phyloP scores from a whole-genome alignment of 23 tunicate genomes.

The Phallusia fumigata region DNA sequence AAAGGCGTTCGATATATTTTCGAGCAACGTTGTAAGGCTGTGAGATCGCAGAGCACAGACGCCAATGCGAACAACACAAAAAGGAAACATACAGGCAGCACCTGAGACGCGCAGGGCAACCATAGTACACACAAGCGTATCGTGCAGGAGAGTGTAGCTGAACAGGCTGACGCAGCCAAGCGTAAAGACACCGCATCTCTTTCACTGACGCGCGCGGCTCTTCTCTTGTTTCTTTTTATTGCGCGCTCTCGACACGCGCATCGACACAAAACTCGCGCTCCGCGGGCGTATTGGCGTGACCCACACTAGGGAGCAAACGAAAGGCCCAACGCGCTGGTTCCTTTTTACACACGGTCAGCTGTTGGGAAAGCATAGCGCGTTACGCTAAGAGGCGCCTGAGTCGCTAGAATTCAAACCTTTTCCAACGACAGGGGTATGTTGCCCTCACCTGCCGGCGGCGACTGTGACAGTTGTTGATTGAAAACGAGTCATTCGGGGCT shows the following conservation, averaged over 20 bases:
- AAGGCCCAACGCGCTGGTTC: background rate
- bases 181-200: background rate
- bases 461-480: background rate
- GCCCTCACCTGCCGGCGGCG: background rate
- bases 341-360: background rate
- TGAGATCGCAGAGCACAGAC: background rate
- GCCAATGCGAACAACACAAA: background rate
- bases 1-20: constrained; percentile 14
- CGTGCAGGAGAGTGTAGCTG: background rate
- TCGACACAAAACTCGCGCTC: background rate
- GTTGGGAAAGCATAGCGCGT: constrained; percentile 8
- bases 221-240: background rate
- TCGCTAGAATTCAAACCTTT: background rate
- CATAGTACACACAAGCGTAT: background rate
- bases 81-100: background rate
- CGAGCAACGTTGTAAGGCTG: background rate
- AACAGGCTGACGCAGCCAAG: background rate
- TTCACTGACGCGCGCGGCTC: background rate
- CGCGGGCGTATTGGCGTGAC: background rate
- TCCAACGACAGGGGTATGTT: background rate
- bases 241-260: background rate
- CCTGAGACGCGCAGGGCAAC: background rate
- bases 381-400: background rate
- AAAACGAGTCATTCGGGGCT: too few species aligned
- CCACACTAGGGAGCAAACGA: background rate